phyloP scores from a whole-genome alignment of 2,113 vertebrate genomes.

The Stegastes partitus region DNA sequence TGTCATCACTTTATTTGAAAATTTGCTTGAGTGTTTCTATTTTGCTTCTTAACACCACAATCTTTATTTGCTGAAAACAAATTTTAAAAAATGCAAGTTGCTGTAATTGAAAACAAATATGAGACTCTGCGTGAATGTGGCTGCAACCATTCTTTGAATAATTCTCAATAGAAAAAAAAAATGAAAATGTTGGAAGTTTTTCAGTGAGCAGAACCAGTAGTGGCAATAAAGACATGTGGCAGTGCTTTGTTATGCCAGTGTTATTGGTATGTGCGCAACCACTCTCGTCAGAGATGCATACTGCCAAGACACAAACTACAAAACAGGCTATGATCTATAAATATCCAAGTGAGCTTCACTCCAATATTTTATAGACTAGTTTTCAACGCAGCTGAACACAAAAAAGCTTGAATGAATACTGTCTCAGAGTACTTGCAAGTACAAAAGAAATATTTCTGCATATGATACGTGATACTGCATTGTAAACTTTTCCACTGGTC shows the following conservation, averaged over 20 bases:
- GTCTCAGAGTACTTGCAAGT: not conserved
- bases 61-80: constrained; percentile 12
- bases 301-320: not conserved
- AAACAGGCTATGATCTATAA: not conserved
- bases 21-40: constrained; percentile 3
- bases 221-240: constrained; percentile 10
- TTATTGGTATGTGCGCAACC: constrained; percentile 7
- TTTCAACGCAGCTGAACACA: constrained; percentile 6
- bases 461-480: not conserved
- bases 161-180: constrained; percentile 23
- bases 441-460: not conserved
- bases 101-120: constrained; percentile 44
- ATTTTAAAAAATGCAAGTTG: not conserved
- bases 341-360: not conserved
- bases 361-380: not conserved
- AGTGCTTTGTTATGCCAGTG: constrained; percentile 8
- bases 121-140: constrained; percentile 3
- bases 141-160: constrained; percentile 8
- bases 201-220: constrained; percentile 7
- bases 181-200: not conserved
- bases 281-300: not conserved
- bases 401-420: constrained; percentile 3
- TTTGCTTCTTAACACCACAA: constrained; percentile 12
- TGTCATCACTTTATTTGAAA: not conserved
- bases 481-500: constrained; percentile 12